Base-by-base conservation (phyloP, 1,140 invertebrate species). In the Spodoptera frugiperda region DNA sequence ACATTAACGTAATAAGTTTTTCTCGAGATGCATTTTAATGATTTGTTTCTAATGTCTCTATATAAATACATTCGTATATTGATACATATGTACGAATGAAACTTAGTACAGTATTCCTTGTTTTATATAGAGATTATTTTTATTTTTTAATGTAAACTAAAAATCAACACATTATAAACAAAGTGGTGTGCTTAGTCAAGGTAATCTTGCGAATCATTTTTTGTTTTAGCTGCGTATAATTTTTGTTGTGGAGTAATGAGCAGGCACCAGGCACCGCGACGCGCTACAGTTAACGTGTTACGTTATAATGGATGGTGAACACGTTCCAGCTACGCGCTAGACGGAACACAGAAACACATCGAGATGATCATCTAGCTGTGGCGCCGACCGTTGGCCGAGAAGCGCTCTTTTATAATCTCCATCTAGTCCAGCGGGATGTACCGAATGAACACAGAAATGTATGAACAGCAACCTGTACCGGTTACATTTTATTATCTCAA, bases 211-310 rank as follows among this genome's bases (percentile, higher is more conserved):
- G 39, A 1, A 44, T 33, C 3, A 61, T 39, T 48, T 73, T 59
- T 75, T 65, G 46, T 75, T 21, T 75, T 63, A 51, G 59, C 57
- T 39, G 63, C 71, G 68, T 71, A 70, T 61, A 72, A 30, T 61
- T 65, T 81, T 76, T 82, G 78, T 76, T 65, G 53, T 75, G 48
- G 76, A 82, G 79, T 77, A 78, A 82, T 63, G 78, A 77, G 84
- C 86, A 83, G 67, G 72, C 81, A 85, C 86, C 89, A 85, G 73
- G 80, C 78, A 87, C 82, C 88, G 87, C 78, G 82, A 87, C 87
- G 84, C 44, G 71, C 81, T 87, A 89, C 89, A 85, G 89, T 91
- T 90, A 91, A 79, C 71, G 71, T 82, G 84, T 84, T 86, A 83
- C 78, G 85, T 86, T 86, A 82, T 83, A 87, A 86, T 86, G 84